Base-by-base conservation (phyloP, 2,888 invertebrate genomes). In the Gerosis bhagava region DNA sequence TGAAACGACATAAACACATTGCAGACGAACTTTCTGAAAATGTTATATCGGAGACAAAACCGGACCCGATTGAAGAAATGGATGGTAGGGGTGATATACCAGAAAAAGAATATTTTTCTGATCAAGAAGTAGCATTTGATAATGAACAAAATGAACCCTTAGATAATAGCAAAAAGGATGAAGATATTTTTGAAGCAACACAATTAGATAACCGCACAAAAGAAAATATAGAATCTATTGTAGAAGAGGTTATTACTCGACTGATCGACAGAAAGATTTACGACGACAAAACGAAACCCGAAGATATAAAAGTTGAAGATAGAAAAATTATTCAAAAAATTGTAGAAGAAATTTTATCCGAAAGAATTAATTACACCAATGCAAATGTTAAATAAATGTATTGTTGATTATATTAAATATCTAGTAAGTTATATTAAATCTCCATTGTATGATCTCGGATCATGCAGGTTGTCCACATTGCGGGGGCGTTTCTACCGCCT, bases 201-300 rank as follows among this genome's bases (percentile, higher is more conserved):
- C 57, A 64, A 32, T 49, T 47, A 46, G 51, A 57, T 26, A 70
- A 61, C 47, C 63, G 57, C 25, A 70, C 71, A 16, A 76, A 80
- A 53, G 76, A 82, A 67, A 83, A 77, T 51, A 72, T 89, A 47
- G 81, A 89, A 54, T 70, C 70, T 7, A 89, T 89, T 49, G 88
- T 89, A 1, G 89, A 90, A 64, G 88, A 89, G 59, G 88, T 88
- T 29, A 84, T 89, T 59, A 54, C 60, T 34, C 79, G 86, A 56
- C 70, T 88, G 32, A 76, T 87, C 62, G 86, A 87, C 63, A 82
- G 89, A 59, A 91, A 90, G 73, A 80, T 90, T 60, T 89, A 87
- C 55, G 89, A 89, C 47, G 87, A 83, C 49, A 90, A 89, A 63
- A 81, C 84, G 2, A 90, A 87, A 65, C 83, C 79, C 13, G 88